Conservation (phyloP, 2,888 invertebrate species). For the Scrobipalpa costella region DNA sequence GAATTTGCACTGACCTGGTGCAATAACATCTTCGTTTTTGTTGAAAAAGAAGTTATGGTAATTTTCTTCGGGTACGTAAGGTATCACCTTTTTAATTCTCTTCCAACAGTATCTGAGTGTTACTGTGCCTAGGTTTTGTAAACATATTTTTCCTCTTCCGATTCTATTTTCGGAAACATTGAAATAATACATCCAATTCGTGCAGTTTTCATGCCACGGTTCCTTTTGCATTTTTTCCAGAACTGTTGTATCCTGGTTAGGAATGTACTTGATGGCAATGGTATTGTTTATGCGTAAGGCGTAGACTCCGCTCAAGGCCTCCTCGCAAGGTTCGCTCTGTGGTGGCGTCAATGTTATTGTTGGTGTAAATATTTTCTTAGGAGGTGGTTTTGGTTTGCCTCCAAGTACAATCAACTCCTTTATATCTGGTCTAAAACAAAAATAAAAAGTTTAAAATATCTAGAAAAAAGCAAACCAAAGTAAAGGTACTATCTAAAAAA, state of each 20-base stretch:
- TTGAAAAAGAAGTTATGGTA: slow-evolving; percentile 79
- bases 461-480: background rate
- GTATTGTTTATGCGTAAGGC: slow-evolving; percentile 67
- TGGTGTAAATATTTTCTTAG: slow-evolving; percentile 53
- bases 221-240: slow-evolving; percentile 48
- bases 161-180: slow-evolving; percentile 57
- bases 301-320: slow-evolving; percentile 46
- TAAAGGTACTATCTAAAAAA: too few relatives aligned
- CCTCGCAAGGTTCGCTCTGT: slow-evolving; percentile 27
- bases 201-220: slow-evolving; percentile 53
- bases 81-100: slow-evolving; percentile 54
- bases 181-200: slow-evolving; percentile 69
- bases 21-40: slow-evolving; percentile 76
- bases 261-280: slow-evolving; percentile 53
- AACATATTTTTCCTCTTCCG: slow-evolving; percentile 59
- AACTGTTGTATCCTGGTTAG: slow-evolving; percentile 44
- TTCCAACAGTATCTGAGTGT: slow-evolving; percentile 76
- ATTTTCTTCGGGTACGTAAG: slow-evolving; percentile 56
- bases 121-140: slow-evolving; percentile 78
- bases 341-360: slow-evolving; percentile 43
- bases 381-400: slow-evolving; percentile 51
- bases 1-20: slow-evolving; percentile 71
- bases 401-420: slow-evolving; percentile 59
- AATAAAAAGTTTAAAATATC: background rate
- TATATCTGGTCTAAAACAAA: slow-evolving; percentile 56